A percentile compares a stretch with the other conserved stretches of the same genome.
phyloP scores from a whole-genome alignment of 2,888 invertebrate species.

The Diaprepes abbreviatus region DNA sequence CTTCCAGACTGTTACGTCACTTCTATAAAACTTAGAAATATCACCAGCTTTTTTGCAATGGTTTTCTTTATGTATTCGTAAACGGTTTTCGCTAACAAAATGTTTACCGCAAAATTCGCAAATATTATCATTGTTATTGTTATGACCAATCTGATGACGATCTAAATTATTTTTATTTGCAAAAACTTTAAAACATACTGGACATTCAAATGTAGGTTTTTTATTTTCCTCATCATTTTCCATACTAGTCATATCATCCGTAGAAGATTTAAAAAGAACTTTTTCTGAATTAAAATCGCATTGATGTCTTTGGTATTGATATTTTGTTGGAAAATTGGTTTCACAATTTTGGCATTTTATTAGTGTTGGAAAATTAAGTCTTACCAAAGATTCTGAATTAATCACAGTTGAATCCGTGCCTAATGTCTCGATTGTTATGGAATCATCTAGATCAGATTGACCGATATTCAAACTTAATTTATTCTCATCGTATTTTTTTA shows the following conservation, averaged over 20 bases:
- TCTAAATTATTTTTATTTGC: slow-evolving; percentile 66
- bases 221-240: slow-evolving; percentile 9
- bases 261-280: slow-evolving; percentile 59
- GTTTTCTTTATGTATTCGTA: slow-evolving; percentile 67
- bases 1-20: slow-evolving; percentile 67
- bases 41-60: slow-evolving; percentile 67
- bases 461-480: slow-evolving; percentile 31
- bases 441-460: slow-evolving; percentile 11
- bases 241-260: slow-evolving; percentile 59
- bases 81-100: slow-evolving; percentile 66
- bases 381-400: slow-evolving; percentile 13
- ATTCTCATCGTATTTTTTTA: slow-evolving; percentile 24
- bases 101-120: slow-evolving; percentile 67
- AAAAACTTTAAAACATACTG: slow-evolving; percentile 65
- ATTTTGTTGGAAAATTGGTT: slow-evolving; percentile 67
- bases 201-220: slow-evolving; percentile 63
- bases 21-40: slow-evolving; percentile 66
- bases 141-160: slow-evolving; percentile 64
- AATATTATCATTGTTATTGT: slow-evolving; percentile 62
- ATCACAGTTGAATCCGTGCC: neutral
- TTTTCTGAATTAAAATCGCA: slow-evolving; percentile 67
- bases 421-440: slow-evolving; percentile 27
- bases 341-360: slow-evolving; percentile 67
- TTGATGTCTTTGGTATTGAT: slow-evolving; percentile 67
- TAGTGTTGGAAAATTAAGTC: slow-evolving; percentile 60